Conservation (phyloP, 92 coral and sea anemone species). For the Bergia puertoricense region DNA sequence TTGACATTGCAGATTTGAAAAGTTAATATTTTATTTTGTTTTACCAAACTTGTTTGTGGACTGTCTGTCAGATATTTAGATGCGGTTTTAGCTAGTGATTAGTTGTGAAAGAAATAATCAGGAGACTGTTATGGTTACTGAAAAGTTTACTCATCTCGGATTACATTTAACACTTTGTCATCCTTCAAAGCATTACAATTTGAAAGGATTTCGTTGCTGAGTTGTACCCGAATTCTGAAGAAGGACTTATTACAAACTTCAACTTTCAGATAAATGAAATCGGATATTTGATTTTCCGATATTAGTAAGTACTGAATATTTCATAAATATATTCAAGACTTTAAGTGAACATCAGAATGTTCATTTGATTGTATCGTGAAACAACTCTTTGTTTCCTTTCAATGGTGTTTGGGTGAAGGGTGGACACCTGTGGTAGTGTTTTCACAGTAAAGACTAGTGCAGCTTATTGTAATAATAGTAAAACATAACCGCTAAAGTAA, state of each 20-base stretch:
- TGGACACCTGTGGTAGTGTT: background rate
- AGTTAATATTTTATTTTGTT: background rate
- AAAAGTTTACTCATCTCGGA: background rate
- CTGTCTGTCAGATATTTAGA: background rate
- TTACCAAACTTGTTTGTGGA: background rate
- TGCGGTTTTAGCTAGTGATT: background rate
- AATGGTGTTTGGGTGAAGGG: background rate
- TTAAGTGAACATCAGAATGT: background rate
- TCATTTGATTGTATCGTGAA: background rate
- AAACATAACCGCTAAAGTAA: conserved; percentile 6
- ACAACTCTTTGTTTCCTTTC: background rate
- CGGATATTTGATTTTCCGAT: background rate
- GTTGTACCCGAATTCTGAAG: no score
- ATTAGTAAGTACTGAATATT: no score
- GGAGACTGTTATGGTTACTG: no score
- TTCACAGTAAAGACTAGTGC: background rate
- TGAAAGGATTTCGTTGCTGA: background rate
- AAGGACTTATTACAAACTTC: background rate
- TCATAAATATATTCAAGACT: background rate
- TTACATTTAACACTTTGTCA: background rate
- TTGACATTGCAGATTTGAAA: background rate
- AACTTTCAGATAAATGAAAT: background rate
- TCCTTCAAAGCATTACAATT: background rate
- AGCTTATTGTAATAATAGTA: background rate
- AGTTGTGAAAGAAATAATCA: background rate